These are phyloP conservation scores for Helleia helle DNA, from an alignment of 2,888 invertebrate species.

Conservation along the genomic window DNA sequence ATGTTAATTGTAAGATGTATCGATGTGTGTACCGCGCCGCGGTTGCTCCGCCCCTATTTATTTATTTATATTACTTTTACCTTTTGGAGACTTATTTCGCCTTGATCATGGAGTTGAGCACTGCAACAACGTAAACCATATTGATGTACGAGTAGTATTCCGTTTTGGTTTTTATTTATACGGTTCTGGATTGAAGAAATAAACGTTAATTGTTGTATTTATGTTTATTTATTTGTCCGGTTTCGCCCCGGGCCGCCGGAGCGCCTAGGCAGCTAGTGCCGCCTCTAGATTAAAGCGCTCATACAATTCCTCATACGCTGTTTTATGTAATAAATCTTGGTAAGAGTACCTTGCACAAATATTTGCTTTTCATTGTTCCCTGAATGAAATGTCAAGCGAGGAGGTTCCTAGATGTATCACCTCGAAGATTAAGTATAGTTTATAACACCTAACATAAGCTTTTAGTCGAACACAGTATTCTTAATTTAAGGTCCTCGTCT, in stretches of 20 bases:
- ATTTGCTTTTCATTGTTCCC: slow-evolving; percentile 42
- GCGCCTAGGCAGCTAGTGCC: slow-evolving; percentile 15
- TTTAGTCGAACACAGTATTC: too few relatives aligned
- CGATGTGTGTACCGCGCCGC: slow-evolving; percentile 17
- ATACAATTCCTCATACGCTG: slow-evolving; percentile 44
- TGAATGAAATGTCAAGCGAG: not conserved
- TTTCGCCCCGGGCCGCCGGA: slow-evolving; percentile 21
- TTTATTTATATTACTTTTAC: slow-evolving; percentile 49
- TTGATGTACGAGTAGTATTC: slow-evolving; percentile 62
- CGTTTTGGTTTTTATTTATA: slow-evolving; percentile 62
- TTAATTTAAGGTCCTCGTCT: too few relatives aligned
- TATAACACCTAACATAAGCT: too few relatives aligned
- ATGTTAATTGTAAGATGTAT: slow-evolving; percentile 27
- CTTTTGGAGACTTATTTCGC: slow-evolving; percentile 41
- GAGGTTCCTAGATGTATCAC: not conserved
- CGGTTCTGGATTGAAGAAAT: slow-evolving; percentile 72
- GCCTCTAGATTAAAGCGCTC: slow-evolving; percentile 29
- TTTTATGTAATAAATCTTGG: slow-evolving; percentile 56
- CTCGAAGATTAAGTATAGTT: too few relatives aligned
- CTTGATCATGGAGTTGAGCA: slow-evolving; percentile 23
- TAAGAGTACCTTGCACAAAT: slow-evolving; percentile 52
- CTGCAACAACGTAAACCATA: slow-evolving; percentile 59
- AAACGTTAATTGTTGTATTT: slow-evolving; percentile 70
- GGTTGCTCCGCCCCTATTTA: slow-evolving; percentile 21
- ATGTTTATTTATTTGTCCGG: slow-evolving; percentile 44